Base-by-base conservation (phyloP, 1,140 invertebrate genomes). In the Proctacanthus coquilletti region DNA sequence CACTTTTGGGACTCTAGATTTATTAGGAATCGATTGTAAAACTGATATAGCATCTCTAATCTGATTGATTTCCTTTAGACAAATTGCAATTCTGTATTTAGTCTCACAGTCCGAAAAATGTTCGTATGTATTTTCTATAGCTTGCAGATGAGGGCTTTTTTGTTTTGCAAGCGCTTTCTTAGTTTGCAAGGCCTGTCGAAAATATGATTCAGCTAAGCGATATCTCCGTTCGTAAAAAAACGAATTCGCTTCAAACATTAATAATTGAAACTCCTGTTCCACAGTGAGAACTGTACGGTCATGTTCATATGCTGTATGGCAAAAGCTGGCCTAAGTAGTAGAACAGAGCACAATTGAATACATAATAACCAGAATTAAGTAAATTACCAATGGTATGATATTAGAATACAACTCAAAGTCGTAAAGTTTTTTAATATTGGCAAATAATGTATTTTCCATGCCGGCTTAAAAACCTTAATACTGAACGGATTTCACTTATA, bases 31-130 rank as follows among this genome's bases (percentile, higher is more conserved):
- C 30, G 70, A 69, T 46, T 82, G 77, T 17, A 85, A 46, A 40
- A 74, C 63, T 42, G 61, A 62, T 14, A 81, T 62, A 2, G 80
- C 80, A 58, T 77, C 68, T 31, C 62, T 53, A 4, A 59, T 62
- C 40, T 80, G 74, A 23, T 77, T 76, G 31, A 75, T 53, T 38
- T 76, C 69, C 0, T 70, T 53, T 42, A 75, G 63, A 56, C 80
- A 84, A 11, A 71, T 46, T 45, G 81, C 71, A 13, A 82, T 65
- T 45, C 75, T 68, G 49, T 74, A 84, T 45, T 80, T 80, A 18
- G 82, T 65, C 46, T 83, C 80, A 65, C 63, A 57, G 34, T 72
- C 71, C 3, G 62, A 59, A 34, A 69, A 61, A 14, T 70, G 43
- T 36, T 66, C 62, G 31, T 52, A 50, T 3, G 43, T 41, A 4